Base-by-base conservation (phyloP, 2,797 vertebrate species). In the Pipistrellus nathusii region DNA sequence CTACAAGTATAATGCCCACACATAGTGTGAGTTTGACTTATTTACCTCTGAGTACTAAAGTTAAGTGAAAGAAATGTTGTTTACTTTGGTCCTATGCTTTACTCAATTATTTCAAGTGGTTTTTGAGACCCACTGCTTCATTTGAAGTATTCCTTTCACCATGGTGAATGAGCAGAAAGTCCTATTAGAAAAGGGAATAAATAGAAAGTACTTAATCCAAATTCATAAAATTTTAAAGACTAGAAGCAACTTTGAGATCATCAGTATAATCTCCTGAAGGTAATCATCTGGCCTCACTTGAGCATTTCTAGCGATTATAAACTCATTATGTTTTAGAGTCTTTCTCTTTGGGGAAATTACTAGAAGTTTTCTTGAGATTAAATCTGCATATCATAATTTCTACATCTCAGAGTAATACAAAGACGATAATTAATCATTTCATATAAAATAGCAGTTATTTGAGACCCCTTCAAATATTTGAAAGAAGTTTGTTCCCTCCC, bases 321-420 rank as follows among this genome's bases (percentile, higher is more conserved):
- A 77, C 55, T 88, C 89, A 88, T 90, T 82, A 94, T 51, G 21
- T 85, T 89, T 76, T 94, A 71, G 38, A 82, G 25, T 44, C 44
- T 78, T 87, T 75, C 64, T 95, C 84, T 85, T 80, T 72, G 41
- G 66, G 88, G 64, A 90, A 96, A 93, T 92, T 41, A 57, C 32
- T 85, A 55, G 81, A 88, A 53, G 38, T 64, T 93, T n/a, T 57
- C 80, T 92, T 75, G 87, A 85, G 81, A 95, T 68, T 46, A 94
- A 94, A 76, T 80, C 71, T 82, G 13, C 6, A 53, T 59, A 85
- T 21, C 41, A 6, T 71, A 82, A 89, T 89, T 93, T 93, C 23
- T 87, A 46, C 0, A 88, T 90, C 20, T 88, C 66, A 55, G 46
- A 86, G 41, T 23, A 75, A 46, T 77, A 51, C 64, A 83, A 76